These are phyloP conservation scores for Corythornis vintsioides DNA, from an alignment of 2,113 vertebrate genomes.

Conservation along the genomic window DNA sequence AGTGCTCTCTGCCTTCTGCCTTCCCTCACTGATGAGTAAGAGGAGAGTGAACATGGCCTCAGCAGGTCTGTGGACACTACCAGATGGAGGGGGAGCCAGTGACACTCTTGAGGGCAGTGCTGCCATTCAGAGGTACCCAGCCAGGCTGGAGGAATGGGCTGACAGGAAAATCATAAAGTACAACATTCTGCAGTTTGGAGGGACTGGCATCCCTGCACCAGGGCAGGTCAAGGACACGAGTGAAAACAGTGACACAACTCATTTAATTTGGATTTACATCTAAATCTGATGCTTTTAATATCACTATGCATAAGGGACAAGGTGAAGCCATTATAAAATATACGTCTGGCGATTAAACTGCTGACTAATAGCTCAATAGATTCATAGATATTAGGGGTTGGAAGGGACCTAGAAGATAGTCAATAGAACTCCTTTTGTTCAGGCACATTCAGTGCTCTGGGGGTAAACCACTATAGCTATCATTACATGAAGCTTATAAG, in stretches of 20 bases:
- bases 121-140: not conserved
- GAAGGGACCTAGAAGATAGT: not conserved
- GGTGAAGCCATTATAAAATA: conserved; percentile 11
- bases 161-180: not conserved
- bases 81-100: not conserved
- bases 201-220: not conserved
- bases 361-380: not conserved
- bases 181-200: not conserved
- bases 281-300: conserved; percentile 9
- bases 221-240: not conserved
- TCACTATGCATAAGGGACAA: not conserved
- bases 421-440: not conserved
- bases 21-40: not conserved
- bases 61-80: not conserved
- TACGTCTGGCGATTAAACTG: conserved; percentile 14
- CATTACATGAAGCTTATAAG: conserved; percentile 11
- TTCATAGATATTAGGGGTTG: too few relatives aligned
- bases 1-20: not conserved
- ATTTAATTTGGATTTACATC: conserved; percentile 10
- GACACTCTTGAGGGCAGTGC: rapidly evolving
- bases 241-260: not conserved
- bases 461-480: conserved; percentile 1
- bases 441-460: not conserved
- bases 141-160: not conserved
- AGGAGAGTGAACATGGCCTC: not conserved